Conservation (phyloP, 2,888 invertebrate species). For the Eilema sororculum region DNA sequence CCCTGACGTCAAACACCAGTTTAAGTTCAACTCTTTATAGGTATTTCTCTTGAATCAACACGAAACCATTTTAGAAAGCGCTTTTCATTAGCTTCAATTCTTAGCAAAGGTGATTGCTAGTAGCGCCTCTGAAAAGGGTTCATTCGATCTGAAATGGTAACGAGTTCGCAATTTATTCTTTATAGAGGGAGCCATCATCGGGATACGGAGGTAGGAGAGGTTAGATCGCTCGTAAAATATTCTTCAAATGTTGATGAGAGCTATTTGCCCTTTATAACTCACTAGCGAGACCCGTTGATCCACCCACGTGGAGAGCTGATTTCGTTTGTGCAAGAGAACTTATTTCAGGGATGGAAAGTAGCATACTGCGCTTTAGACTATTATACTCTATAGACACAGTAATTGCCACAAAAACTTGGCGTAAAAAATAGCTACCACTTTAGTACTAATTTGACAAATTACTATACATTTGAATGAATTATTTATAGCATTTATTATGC, state of each 20-base stretch:
- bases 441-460: too few species aligned
- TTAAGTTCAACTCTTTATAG: neutral
- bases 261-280: neutral
- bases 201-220: neutral
- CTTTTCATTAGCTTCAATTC: conserved; percentile 8
- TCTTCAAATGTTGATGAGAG: neutral
- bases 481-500: too few species aligned
- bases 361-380: too few species aligned
- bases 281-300: too few species aligned
- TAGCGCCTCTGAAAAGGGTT: conserved; percentile 9
- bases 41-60: neutral
- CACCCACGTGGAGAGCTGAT: too few species aligned
- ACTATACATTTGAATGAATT: too few species aligned
- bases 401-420: too few species aligned
- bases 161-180: conserved; percentile 9
- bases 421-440: too few species aligned
- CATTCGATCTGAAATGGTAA: conserved; percentile 10
- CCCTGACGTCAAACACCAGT: neutral
- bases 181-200: neutral
- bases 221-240: conserved; percentile 5
- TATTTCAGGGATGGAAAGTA: too few species aligned
- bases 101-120: conserved; percentile 15
- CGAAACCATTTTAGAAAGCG: neutral
- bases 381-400: too few species aligned
- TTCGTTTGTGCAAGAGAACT: too few species aligned